Base-by-base conservation (phyloP, 2,797 vertebrate genomes). In the Stomatorhinus walkeri region DNA sequence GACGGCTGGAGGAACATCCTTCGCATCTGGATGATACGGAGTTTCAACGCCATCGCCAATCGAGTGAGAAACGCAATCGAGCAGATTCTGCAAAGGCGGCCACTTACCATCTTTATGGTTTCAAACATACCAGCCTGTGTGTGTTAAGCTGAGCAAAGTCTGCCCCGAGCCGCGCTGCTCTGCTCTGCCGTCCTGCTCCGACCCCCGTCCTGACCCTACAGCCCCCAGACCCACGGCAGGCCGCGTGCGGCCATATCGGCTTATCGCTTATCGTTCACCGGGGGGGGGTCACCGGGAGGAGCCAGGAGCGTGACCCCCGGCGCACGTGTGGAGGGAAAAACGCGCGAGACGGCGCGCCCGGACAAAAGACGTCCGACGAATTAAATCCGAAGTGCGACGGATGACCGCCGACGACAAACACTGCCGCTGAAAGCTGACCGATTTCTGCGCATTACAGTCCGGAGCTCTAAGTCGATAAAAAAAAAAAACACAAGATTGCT, bases 1-100 rank as follows among this genome's bases (percentile, higher is more conserved):
- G 90, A 54, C 85, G 59, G 91, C 83, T 89, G 92, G 3, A 88
- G 88, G 88, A 93, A 94, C 93, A 95, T 93, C 91, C 90, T 93
- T 72, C 81, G 81, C 46, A 92, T 92, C 90, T 93, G 87, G 19
- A 56, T 54, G 16, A 89, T 40, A 59, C 36, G 49, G 6, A 52
- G 22, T 89, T 89, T 64, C 46, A 54, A 51, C 68, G 19, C 54
- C 88, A 76, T 16, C 32, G 46, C 28, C 10, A 4, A 14, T 5
- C 72, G 36, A 79, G 36, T 19, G 32, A 36, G 14, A 76, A 40
- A 76, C 14, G 4, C 4, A 8, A 32, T 2, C 4, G 14, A 76
- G 32, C 68, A 32, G 32, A 16, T 14, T 19, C 32, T 0, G 4
- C 32, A 36, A 16, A 36, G 36, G n/a, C 87, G 84, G 40, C 3